phyloP scores from a whole-genome alignment of 2,797 vertebrate species.

The Bufotes viridis region DNA sequence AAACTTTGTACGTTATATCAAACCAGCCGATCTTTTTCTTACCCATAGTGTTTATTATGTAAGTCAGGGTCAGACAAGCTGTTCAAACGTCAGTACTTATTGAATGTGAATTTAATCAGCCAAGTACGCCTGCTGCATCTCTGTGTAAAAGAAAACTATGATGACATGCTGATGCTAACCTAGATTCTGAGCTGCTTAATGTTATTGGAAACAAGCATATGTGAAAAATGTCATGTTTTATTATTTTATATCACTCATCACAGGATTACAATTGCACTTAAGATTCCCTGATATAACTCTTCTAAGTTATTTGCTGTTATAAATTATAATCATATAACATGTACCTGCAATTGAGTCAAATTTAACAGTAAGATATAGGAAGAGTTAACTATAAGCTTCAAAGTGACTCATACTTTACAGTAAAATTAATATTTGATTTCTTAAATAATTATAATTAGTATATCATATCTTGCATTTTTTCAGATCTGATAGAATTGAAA shows the following conservation, averaged over 20 bases:
- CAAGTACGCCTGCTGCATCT: not conserved
- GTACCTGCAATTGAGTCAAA: not conserved
- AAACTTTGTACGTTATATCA: not conserved
- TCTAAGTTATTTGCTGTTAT: not conserved
- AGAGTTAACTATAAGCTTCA: not conserved
- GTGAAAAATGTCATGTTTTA: not conserved
- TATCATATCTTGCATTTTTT: not conserved
- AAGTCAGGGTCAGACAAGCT: not conserved
- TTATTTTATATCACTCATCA: not conserved
- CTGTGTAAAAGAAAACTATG: not conserved
- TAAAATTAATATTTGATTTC: not conserved
- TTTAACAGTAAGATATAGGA: not conserved
- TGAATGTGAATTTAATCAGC: not conserved
- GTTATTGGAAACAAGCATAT: not conserved
- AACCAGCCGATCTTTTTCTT: not conserved
- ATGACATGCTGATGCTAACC: not conserved
- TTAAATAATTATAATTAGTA: not conserved
- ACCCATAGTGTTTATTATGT: not conserved
- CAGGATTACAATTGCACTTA: not conserved
- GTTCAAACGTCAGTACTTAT: not conserved
- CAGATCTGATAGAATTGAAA: not conserved
- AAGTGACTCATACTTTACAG: not conserved
- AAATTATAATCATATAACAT: not conserved
- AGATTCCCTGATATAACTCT: not conserved
- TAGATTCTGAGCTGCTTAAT: not conserved